Percentiles rank a stretch among this genome's conserved stretches.
Conservation (phyloP, 2,888 invertebrate species). For the Drosophila acutilabella region DNA sequence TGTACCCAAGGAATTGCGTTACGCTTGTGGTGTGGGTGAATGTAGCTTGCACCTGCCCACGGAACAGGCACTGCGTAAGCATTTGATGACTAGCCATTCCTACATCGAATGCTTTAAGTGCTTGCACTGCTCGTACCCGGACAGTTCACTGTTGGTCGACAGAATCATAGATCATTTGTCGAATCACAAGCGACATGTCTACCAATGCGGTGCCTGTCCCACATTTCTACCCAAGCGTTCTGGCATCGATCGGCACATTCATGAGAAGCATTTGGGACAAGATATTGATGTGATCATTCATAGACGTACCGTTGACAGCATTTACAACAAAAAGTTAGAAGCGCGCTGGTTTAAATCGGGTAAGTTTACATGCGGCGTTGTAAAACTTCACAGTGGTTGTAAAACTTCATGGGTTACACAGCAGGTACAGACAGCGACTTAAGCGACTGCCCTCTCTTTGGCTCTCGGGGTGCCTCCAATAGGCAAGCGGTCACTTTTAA, state of each 20-base stretch:
- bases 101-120: conserved; percentile 28
- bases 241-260: conserved; percentile 89
- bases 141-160: background rate
- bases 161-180: conserved; percentile 89
- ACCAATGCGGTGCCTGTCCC: conserved; percentile 90
- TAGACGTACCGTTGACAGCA: conserved; percentile 44
- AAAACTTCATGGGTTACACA: too few relatives aligned
- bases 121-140: conserved; percentile 27
- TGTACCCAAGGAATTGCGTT: conserved; percentile 87
- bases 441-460: too few relatives aligned
- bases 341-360: conserved; percentile 47
- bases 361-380: conserved; percentile 27
- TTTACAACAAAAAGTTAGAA: background rate
- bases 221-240: conserved; percentile 88
- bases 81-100: conserved; percentile 25
- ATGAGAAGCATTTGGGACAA: conserved; percentile 86
- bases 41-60: conserved; percentile 19
- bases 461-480: too few relatives aligned
- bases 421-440: too few relatives aligned
- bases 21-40: conserved; percentile 88
- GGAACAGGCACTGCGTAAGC: conserved; percentile 42
- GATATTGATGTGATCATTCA: conserved; percentile 64
- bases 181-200: conserved; percentile 90
- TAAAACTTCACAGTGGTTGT: too few relatives aligned
- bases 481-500: too few relatives aligned